These are phyloP conservation scores for Rallus crepitans DNA, from an alignment of 2,797 vertebrate genomes.

Conservation along the genomic window DNA sequence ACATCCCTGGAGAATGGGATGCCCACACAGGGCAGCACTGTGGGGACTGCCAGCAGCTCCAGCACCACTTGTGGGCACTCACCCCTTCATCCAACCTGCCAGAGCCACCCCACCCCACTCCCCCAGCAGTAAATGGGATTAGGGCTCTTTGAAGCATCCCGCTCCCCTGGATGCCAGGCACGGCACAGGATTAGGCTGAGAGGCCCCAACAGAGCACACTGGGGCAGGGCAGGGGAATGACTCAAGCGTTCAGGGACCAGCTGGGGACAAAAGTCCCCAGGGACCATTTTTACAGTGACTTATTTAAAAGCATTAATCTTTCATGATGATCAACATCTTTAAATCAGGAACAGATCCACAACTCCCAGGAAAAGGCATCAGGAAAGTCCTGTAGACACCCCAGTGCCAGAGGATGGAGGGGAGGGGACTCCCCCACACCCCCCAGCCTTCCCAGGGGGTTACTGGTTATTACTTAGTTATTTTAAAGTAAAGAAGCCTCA, in stretches of 20 bases:
- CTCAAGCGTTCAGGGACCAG: background rate
- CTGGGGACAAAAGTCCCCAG: background rate
- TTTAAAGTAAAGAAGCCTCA: background rate
- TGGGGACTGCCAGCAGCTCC: rapidly evolving
- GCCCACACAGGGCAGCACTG: background rate
- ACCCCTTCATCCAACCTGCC: background rate
- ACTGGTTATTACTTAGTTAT: background rate
- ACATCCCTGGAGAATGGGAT: background rate
- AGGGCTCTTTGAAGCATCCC: background rate
- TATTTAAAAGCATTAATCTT: background rate
- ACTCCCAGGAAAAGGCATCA: rapidly evolving
- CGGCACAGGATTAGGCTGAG: background rate
- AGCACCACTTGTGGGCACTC: background rate
- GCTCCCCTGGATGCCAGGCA: background rate
- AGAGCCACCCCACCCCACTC: too few species aligned
- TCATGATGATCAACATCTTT: background rate
- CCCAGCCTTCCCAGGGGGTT: background rate
- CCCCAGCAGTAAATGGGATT: conserved; percentile 19
- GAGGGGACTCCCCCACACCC: background rate
- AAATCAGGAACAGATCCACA: background rate
- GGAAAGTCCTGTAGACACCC: background rate
- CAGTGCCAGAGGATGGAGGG: background rate
- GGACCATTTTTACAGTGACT: background rate
- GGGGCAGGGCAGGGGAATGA: background rate
- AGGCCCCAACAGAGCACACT: background rate